phyloP scores from a whole-genome alignment of 2,113 vertebrate species.

The Oriolus oriolus region DNA sequence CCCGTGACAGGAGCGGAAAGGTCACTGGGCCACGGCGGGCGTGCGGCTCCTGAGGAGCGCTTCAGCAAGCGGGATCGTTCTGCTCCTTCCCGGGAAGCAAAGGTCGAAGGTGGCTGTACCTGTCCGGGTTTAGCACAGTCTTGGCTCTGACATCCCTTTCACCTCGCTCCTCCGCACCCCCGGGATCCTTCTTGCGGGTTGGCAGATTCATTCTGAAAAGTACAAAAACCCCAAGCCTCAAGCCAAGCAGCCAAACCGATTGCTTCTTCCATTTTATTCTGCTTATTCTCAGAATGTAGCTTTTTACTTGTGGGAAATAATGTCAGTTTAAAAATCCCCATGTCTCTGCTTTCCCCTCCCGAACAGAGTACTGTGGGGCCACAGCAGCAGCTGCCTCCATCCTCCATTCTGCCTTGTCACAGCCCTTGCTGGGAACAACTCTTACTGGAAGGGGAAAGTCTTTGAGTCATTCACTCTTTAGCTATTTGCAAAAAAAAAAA shows the following conservation, averaged over 20 bases:
- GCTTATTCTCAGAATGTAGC: neutral
- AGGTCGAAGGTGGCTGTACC: neutral
- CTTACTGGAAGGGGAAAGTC: neutral
- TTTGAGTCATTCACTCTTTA: neutral
- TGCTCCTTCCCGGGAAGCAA: neutral
- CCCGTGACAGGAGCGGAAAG: neutral
- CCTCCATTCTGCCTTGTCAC: neutral
- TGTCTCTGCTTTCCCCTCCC: accelerated
- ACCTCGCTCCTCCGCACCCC: accelerated
- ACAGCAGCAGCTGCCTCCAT: neutral
- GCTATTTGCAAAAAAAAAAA: neutral
- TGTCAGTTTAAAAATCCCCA: neutral
- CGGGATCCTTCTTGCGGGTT: neutral
- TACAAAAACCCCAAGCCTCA: neutral
- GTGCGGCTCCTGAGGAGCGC: neutral
- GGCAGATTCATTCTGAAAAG: accelerated
- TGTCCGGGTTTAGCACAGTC: accelerated
- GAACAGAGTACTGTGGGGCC: neutral
- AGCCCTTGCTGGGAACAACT: neutral
- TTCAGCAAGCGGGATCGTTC: neutral
- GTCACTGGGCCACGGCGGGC: neutral
- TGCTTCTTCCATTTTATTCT: neutral
- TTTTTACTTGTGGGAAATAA: neutral
- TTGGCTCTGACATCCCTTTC: neutral
- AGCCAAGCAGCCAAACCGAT: neutral